Conservation (phyloP, 2,797 vertebrate species). For the Macrochelys suwanniensis region DNA sequence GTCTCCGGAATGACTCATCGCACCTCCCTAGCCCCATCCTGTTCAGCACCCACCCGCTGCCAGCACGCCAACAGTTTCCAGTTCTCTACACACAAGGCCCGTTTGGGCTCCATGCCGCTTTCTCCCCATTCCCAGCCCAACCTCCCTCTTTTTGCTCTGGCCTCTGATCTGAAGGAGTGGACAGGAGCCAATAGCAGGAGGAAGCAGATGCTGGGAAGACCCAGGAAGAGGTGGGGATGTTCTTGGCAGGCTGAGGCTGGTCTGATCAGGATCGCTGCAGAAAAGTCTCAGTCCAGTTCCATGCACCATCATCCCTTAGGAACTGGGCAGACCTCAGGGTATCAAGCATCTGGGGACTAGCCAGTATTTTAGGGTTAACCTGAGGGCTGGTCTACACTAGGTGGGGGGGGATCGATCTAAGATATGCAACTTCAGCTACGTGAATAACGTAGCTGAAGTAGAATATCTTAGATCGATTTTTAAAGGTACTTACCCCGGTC, state of each 20-base stretch:
- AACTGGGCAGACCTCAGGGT: rapidly evolving
- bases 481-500: no score
- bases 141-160: neutral
- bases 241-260: neutral
- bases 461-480: no score
- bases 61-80: neutral
- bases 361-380: neutral
- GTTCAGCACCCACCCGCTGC: neutral
- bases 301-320: neutral
- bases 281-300: neutral
- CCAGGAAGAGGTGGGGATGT: neutral
- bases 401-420: no score
- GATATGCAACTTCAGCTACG: no score
- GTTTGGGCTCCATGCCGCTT: neutral
- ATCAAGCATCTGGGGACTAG: neutral
- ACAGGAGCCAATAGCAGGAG: neutral
- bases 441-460: no score
- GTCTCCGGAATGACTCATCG: neutral
- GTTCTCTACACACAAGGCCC: neutral
- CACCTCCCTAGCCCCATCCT: neutral
- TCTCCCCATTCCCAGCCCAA: neutral
- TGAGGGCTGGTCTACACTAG: no score
- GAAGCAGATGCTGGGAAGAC: neutral
- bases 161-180: neutral
- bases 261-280: neutral